Evolutionary conservation across 2,113 vertebrate species (phyloP), one percentile per base, ranked within the genome.

Genomic region (Nannospalax galili): DNA sequence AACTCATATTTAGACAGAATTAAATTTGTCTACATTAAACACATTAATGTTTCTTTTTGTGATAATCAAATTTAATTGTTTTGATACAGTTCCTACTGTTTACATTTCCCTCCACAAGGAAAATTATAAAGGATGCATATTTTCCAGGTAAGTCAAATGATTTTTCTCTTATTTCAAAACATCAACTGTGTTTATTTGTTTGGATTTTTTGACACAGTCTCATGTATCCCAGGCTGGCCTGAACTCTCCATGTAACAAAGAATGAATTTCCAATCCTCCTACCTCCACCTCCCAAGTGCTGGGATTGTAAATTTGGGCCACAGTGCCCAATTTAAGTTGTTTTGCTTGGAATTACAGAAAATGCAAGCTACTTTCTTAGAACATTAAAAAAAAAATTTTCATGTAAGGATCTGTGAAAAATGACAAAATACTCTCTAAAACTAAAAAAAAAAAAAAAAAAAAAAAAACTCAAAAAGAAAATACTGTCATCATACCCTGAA

Each of bases 31-130:
- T 58, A 40, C 5, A n/a, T 28, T 42, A 85, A 70, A 58, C 35
- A 58, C 15, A 32, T 81, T 42, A n/a, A 90, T 79, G 22, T 22
- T 87, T 91, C 16, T 93, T 91, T 93, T 87, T 56, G 52, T 48
- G 37, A 37, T 30, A 91, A 60, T 90, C 12, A 62, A 80, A 24
- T 84, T 22, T 28, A 9, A 42, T 52, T 17, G 7, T 62, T 91
- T 90, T 62, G 6, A 65, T 35, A 35, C 15, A 17, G 7, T 75
- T 42, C 9, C 40, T 80, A 12, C 19, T 64, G 56, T 65, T 90
- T 69, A n/a, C 58, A 35, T 84, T 75, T n/a, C 8, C 58, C 28
- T 74, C 11, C 40, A 28, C 3, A 64, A 92, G 65, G 26, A 90
- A 60, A 84, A 82, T 35, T 52, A 26, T 77, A 62, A 85, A 58